phyloP scores from a whole-genome alignment of 2,797 vertebrate species.

The Distichodus sexfasciatus region DNA sequence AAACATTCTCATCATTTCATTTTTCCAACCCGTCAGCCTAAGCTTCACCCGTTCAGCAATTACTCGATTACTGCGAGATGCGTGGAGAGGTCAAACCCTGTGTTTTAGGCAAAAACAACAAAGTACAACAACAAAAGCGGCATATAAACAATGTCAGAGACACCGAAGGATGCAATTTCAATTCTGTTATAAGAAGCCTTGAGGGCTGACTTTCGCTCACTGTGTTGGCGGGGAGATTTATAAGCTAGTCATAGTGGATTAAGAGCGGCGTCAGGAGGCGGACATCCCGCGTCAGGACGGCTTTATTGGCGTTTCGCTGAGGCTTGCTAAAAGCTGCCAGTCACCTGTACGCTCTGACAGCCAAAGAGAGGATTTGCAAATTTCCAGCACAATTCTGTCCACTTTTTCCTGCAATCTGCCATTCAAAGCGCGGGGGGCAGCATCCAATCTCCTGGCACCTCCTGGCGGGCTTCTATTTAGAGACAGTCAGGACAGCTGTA shows the following conservation, averaged over 20 bases:
- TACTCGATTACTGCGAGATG: too few species aligned
- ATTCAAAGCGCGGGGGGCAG: neutral
- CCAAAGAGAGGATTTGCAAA: conserved; percentile 21
- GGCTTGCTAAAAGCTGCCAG: conserved; percentile 33
- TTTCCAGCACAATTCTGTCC: conserved; percentile 11
- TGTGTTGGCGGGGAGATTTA: conserved; percentile 22
- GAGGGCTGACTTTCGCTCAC: conserved; percentile 21
- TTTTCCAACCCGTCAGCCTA: neutral
- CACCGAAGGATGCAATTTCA: conserved; percentile 1
- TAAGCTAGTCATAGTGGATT: conserved; percentile 48
- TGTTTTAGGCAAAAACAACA: neutral
- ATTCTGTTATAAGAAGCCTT: conserved; percentile 28
- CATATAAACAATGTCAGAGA: neutral
- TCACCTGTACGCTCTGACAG: conserved; percentile 26
- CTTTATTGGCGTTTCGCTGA: conserved; percentile 49
- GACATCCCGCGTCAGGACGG: conserved; percentile 43
- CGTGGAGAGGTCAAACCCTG: neutral
- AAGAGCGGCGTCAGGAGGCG: conserved; percentile 46
- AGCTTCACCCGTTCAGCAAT: too few species aligned
- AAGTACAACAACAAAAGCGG: neutral
- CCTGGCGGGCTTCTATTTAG: neutral
- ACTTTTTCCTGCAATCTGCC: conserved; percentile 26
- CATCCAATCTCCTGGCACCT: conserved; percentile 18
- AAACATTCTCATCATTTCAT: neutral
- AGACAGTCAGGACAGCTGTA: too few species aligned